phyloP scores from a whole-genome alignment of 92 coral and sea anemone species.

The Scolanthus callimorphus region DNA sequence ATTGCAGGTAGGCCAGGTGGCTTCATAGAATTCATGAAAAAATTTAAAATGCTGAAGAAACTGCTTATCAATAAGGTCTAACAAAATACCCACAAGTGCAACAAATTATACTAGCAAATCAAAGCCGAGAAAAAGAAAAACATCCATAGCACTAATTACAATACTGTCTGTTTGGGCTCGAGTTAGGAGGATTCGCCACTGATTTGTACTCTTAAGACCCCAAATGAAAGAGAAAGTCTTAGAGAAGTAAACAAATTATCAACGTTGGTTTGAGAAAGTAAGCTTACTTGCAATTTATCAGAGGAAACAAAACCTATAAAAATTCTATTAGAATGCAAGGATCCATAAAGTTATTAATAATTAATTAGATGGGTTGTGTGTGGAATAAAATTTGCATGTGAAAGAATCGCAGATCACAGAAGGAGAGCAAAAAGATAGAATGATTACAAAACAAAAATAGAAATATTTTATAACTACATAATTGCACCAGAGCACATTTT shows the following conservation, averaged over 20 bases:
- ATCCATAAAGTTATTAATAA: constrained; percentile 15
- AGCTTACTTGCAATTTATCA: not conserved
- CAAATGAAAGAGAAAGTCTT: too few species aligned
- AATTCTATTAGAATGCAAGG: constrained; percentile 2
- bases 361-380: constrained; percentile 19
- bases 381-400: not conserved
- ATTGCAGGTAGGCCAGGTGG: too few species aligned
- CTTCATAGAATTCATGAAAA: too few species aligned
- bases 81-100: constrained; percentile 22
- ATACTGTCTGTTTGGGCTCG: not conserved
- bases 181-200: not conserved
- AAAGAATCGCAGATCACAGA: constrained; percentile 3
- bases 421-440: not conserved
- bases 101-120: constrained; percentile 34
- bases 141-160: constrained; percentile 4
- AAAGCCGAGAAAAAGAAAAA: constrained; percentile 18
- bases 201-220: not conserved
- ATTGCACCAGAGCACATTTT: not conserved
- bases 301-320: not conserved
- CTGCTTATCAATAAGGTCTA: constrained; percentile 14
- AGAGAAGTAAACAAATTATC: too few species aligned
- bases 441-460: not conserved
- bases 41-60: constrained; percentile 5
- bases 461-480: too few species aligned
- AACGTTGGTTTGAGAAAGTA: too few species aligned